Evolutionary conservation across 1,140 invertebrate species (phyloP), one percentile per base, ranked within the genome.

Genomic region (Drosophila nasuta): DNA sequence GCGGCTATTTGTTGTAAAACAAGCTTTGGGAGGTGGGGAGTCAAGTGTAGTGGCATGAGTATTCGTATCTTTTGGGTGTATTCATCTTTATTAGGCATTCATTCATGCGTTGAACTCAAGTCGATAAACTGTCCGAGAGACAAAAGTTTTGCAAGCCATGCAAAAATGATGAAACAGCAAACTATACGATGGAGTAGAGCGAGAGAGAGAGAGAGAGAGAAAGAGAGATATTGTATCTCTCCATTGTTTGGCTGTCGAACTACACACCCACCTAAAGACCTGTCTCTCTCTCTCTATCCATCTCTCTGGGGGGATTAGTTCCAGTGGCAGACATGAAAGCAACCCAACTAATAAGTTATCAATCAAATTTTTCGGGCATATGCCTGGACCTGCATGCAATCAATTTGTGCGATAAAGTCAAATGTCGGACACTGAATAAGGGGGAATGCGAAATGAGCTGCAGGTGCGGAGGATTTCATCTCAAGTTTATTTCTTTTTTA

Each of bases 1-100:
- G 51, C 46, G 20, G 35, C 25, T 65, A 10, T 63, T 63, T 63
- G 49, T 38, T 63, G 66, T 60, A 60, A 48, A 56, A 64, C 15
- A 49, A 52, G 56, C 33, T 48, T 35, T 38, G 4, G 35, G 2
- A 11, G 4, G 38, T 28, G 30, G 8, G 1, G 13, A 11, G 54
- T 2, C 46, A 33, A 56, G 4, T 25, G 1, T 17, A 38, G 43
- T 51, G 38, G 69, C 30, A 54, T 54, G 59, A 38, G 48, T 68
- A 45, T 10, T 62, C 33, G 52, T 69, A 74, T 65, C 59, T 73
- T 48, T 52, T 38, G 60, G 60, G 28, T 69, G 79, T 87, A 83
- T 88, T 88, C 87, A 87, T 87, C 83, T 87, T 83, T 87, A 88
- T 87, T 88, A 83, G 81, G 69, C 83, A 81, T 88, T 89, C 83